Conservation (phyloP, 2,113 vertebrate genomes). For the Nettapus auritus region DNA sequence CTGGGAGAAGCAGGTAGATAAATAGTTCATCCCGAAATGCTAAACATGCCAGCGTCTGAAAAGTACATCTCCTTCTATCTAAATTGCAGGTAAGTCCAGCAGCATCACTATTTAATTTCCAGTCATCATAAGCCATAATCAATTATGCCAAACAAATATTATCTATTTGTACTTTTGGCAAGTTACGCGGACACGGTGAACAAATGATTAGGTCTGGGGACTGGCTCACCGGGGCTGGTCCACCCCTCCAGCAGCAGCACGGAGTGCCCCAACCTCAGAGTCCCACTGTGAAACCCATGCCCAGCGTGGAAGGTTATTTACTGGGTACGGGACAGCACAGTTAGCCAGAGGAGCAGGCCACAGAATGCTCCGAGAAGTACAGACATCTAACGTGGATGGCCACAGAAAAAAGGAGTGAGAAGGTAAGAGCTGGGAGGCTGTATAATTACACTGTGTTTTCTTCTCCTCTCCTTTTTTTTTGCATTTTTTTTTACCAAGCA, state of each 20-base stretch:
- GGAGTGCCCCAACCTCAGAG: fast-evolving
- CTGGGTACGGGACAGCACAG: background rate
- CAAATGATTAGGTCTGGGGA: background rate
- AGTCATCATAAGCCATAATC: background rate
- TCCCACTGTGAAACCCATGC: background rate
- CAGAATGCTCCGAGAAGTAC: background rate
- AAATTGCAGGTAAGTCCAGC: background rate
- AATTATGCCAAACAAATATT: background rate
- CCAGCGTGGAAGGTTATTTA: background rate
- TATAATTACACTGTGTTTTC: background rate
- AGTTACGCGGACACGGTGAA: background rate
- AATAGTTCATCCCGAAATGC: conserved; percentile 22
- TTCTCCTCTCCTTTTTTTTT: background rate
- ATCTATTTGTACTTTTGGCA: background rate
- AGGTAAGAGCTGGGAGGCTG: background rate
- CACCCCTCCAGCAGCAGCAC: background rate
- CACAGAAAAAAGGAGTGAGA: background rate
- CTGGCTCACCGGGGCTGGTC: background rate
- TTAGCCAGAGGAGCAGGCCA: background rate
- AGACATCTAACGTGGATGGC: background rate
- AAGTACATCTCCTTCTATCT: background rate
- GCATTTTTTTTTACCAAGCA: background rate
- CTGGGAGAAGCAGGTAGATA: conserved; percentile 31
- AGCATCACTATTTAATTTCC: background rate
- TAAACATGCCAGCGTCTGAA: conserved; percentile 7